A percentile compares a stretch with the other conserved stretches of the same genome.
These are phyloP conservation scores for Zophobas morio DNA, from an alignment of 1,140 invertebrate species.

Conservation along the genomic window DNA sequence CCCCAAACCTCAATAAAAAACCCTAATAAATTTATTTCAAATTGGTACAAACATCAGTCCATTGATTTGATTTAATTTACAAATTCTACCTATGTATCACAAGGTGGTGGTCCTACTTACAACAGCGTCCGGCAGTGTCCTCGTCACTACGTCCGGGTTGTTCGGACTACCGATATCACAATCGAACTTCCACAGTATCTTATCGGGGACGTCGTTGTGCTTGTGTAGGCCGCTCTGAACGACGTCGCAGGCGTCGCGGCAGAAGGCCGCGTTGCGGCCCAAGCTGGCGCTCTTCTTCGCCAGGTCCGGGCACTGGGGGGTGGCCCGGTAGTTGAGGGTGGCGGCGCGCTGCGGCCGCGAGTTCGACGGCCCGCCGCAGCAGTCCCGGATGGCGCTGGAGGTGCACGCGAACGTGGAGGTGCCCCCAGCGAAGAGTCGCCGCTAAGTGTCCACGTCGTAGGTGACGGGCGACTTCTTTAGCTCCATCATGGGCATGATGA, in stretches of 20 bases:
- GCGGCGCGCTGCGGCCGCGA: constrained; percentile 55
- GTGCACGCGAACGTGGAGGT: constrained; percentile 62
- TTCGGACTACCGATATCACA: constrained; percentile 65
- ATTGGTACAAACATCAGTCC: constrained; percentile 50
- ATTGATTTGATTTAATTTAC: constrained; percentile 47
- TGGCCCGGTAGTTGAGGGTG: constrained; percentile 62
- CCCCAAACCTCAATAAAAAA: neutral
- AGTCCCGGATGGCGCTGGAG: constrained; percentile 64
- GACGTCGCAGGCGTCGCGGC: constrained; percentile 55
- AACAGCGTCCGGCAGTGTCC: constrained; percentile 63
- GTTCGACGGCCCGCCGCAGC: constrained; percentile 66
- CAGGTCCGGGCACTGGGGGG: constrained; percentile 59
- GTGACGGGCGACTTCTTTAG: constrained; percentile 70
- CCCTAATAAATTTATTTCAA: constrained; percentile 24
- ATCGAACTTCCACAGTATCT: constrained; percentile 67
- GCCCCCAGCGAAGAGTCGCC: constrained; percentile 61
- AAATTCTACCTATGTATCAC: constrained; percentile 63
- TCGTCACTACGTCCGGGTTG: constrained; percentile 64
- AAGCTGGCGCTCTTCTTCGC: constrained; percentile 59
- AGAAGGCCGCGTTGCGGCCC: constrained; percentile 49
- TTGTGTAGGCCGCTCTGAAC: constrained; percentile 57
- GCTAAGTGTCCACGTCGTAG: constrained; percentile 70
- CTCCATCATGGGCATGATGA: constrained; percentile 72
- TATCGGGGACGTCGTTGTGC: constrained; percentile 57
- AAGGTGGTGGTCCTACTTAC: constrained; percentile 66